Evolutionary conservation across 2,888 invertebrate species (phyloP), one percentile per base, ranked within the genome.

Genomic region (Platycnemis pennipes): DNA sequence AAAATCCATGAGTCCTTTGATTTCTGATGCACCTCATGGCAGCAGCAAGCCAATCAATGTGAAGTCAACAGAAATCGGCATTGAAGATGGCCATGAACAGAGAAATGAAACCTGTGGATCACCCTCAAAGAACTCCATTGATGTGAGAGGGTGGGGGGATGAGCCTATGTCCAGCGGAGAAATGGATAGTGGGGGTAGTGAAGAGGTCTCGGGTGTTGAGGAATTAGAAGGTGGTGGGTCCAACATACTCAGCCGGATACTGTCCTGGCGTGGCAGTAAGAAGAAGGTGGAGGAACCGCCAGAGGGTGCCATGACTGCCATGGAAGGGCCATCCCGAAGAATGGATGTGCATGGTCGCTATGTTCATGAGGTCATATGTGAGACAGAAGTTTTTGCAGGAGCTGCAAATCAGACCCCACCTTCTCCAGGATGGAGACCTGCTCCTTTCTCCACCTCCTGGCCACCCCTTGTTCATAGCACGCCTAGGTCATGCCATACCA

Each of bases 211-310:
- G 7, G 45, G 77, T 26, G 95, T 96, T 95, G 96, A 96, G 16
- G 95, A 49, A 95, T 56, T 96, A 95, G 95, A 97, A 98, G 96
- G 86, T 45, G 49, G 97, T 97, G 96, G 97, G 97, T 96, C 96
- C 97, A 96, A 97, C 97, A 95, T 97, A 98, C 96, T 97, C 96
- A 97, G 98, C 94, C 97, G 98, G 95, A 96, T 98, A 94, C 97
- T 98, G 87, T 97, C 98, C 85, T 97, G 98, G 95, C 97, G 98
- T 95, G 98, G 98, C 94, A 98, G 98, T 53, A 98, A 98, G 96
- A 98, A 98, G 96, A 97, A 97, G 95, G 97, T 98, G 95, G 91
- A 94, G 0, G 87, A 94, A 19, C 45, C 63, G 11, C 44, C 45
- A 37, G 69, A 88, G 45, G 89, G 88, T 46, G n/a, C 94, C 63